phyloP scores from a whole-genome alignment of 2,888 invertebrate species.

The Sericinus montela region DNA sequence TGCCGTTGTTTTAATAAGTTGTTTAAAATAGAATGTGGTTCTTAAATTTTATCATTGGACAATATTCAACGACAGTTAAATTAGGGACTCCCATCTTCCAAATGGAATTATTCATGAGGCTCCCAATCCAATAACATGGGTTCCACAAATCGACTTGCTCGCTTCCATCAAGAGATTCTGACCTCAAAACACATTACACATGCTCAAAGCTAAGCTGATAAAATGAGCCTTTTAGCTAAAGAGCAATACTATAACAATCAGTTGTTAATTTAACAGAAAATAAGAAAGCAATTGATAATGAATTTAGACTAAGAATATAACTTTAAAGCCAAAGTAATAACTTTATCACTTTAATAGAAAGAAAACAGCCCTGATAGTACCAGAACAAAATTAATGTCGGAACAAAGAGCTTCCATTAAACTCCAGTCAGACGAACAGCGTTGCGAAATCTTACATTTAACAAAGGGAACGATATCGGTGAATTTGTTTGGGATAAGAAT shows the following conservation, averaged over 20 bases:
- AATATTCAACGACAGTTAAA: constrained; percentile 18
- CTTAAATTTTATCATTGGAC: constrained; percentile 16
- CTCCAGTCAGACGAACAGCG: not conserved
- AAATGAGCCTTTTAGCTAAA: too few species aligned
- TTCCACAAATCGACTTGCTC: constrained; percentile 10
- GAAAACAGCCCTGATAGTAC: constrained; percentile 2
- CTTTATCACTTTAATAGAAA: constrained; percentile 6
- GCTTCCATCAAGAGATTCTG: not conserved
- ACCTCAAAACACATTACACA: not conserved
- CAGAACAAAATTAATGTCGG: constrained; percentile 9
- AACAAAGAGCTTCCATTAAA: not conserved
- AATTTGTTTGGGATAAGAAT: constrained; percentile 16
- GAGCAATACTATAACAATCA: too few species aligned
- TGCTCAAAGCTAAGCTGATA: too few species aligned
- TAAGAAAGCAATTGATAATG: too few species aligned
- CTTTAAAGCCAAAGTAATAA: not conserved
- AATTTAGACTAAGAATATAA: too few species aligned
- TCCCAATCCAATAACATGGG: constrained; percentile 14
- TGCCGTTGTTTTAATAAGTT: constrained; percentile 2
- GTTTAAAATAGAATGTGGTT: constrained; percentile 7
- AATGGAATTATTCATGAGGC: constrained; percentile 18
- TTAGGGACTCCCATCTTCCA: constrained; percentile 11
- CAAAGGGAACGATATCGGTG: constrained; percentile 8
- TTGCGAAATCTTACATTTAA: constrained; percentile 1
- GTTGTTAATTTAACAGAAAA: too few species aligned